Evolutionary conservation across 2,888 invertebrate genomes (phyloP).

Genomic region (Deilephila elpenor): DNA sequence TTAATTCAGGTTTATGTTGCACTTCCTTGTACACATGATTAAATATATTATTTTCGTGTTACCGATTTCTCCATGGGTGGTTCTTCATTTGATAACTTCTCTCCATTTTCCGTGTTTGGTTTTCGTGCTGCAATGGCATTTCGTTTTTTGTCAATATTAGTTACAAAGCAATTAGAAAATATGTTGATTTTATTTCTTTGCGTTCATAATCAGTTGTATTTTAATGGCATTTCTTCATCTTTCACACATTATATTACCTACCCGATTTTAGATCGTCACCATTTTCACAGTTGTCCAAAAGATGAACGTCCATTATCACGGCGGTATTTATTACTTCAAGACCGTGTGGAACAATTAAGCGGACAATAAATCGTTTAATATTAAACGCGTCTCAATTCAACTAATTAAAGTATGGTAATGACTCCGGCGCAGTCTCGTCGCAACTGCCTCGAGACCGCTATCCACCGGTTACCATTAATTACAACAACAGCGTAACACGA

Average conservation of each 20-base stretch:
- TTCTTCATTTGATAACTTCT: constrained; percentile 23
- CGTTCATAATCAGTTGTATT: neutral
- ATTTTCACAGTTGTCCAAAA: constrained; percentile 31
- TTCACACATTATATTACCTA: neutral
- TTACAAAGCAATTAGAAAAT: neutral
- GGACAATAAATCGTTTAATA: constrained; percentile 17
- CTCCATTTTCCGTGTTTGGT: constrained; percentile 25
- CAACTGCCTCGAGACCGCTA: constrained; percentile 45
- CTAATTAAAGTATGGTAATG: constrained; percentile 37
- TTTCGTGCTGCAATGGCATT: constrained; percentile 21
- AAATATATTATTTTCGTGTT: neutral
- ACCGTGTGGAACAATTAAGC: neutral
- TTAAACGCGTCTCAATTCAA: constrained; percentile 43
- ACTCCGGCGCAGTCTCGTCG: constrained; percentile 39
- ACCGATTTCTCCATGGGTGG: constrained; percentile 24
- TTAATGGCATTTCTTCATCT: neutral
- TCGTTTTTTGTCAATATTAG: neutral
- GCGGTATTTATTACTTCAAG: neutral
- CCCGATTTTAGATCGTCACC: constrained; percentile 14
- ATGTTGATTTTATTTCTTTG: neutral
- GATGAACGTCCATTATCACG: constrained; percentile 31
- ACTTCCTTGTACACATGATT: neutral
- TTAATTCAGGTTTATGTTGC: neutral
- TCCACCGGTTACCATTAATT: constrained; percentile 39
- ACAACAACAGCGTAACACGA: constrained; percentile 36